Evolutionary conservation across 1,140 invertebrate genomes (phyloP), one percentile per base, ranked within the genome.

Genomic region (Drosophila burlai): DNA sequence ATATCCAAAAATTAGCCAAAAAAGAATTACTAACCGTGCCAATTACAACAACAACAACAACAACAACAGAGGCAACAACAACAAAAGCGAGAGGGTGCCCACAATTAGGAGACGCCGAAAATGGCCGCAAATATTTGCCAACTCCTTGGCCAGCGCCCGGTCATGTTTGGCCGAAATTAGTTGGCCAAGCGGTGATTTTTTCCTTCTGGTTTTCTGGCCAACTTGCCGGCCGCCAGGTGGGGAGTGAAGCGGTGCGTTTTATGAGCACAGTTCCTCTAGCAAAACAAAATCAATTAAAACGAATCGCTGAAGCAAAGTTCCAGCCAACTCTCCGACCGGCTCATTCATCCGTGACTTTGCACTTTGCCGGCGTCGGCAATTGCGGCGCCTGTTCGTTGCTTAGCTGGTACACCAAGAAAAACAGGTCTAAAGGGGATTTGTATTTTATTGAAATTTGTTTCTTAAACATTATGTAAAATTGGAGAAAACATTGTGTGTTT

Each of bases 341-440:
- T 90, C 79, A 75, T 90, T 89, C 84, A 89, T 89, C 84, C 84
- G 71, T 89, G 85, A 89, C 85, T 89, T 89, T 89, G 85, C 85
- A 82, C 81, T 90, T 90, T 71, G 72, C 47, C 65, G 77, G 60
- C 72, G 47, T 47, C 46, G 21, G 55, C 49, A 52, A 55, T 55
- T 42, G 68, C 69, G 74, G 80, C 83, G 79, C 66, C 65, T 58
- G 57, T 45, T 54, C 16, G 31, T 9, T 55, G 18, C n/a, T 29
- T 40, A 9, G 16, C 8, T 31, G 24, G 7, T 59, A 42, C 62
- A 64, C 63, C 7, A 29, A 36, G 29, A 64, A 63, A 45, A 61
- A 9, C 16, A 15, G 16, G 21, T 16, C 21, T 26, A 4, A 38
- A 2, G 15, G 15, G 36, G 52, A 3, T 24, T 16, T 10, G 24